These are phyloP conservation scores for Himalopsyche japonica DNA, from an alignment of 2,888 invertebrate genomes.

Conservation along the genomic window DNA sequence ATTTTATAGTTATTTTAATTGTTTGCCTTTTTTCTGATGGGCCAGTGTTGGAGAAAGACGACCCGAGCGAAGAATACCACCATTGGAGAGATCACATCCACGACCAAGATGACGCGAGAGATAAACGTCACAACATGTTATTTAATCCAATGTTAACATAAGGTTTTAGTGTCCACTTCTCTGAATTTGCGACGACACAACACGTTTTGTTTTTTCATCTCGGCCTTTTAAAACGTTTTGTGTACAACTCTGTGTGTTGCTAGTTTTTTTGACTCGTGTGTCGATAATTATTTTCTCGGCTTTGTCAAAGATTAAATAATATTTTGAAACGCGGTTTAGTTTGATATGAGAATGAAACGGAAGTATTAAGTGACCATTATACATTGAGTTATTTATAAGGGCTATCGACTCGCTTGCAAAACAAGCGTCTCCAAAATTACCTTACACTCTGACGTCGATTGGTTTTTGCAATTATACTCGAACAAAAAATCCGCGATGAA, in stretches of 20 bases:
- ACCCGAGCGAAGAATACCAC: background rate
- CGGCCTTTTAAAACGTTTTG: background rate
- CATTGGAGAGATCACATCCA: background rate
- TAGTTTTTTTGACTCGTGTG: background rate
- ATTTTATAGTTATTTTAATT: too few species aligned
- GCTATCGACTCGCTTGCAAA: too few species aligned
- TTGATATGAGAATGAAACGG: too few species aligned
- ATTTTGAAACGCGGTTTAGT: background rate
- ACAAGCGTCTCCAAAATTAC: too few species aligned
- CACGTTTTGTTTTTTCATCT: background rate
- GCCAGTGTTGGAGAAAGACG: background rate
- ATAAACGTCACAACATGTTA: background rate
- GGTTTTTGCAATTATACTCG: too few species aligned
- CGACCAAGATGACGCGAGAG: background rate
- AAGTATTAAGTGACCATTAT: too few species aligned
- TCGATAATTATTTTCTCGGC: background rate
- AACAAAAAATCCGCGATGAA: too few species aligned
- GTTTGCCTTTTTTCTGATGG: too few species aligned
- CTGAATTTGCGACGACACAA: background rate
- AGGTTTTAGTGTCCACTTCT: background rate
- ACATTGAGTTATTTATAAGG: too few species aligned
- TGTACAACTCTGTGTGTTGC: background rate
- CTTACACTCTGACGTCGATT: too few species aligned
- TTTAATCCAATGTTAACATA: background rate
- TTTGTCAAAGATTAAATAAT: background rate